These are phyloP conservation scores for Athalia cordata DNA, from an alignment of 2,888 invertebrate species.

Conservation along the genomic window DNA sequence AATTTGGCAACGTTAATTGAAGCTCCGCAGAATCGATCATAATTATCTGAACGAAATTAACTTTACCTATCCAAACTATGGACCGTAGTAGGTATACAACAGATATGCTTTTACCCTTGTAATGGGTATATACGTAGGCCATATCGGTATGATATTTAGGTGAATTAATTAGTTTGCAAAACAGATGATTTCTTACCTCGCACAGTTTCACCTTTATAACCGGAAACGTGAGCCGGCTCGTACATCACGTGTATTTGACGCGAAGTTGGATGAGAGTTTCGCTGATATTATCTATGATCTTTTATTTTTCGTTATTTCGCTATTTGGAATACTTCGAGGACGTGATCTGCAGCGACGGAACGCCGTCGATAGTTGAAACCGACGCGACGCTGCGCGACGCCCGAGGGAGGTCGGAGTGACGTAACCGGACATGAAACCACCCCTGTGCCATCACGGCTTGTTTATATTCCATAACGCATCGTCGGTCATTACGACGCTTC, in stretches of 20 bases:
- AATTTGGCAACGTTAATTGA: background rate
- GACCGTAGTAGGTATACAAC: background rate
- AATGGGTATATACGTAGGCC: too few species aligned
- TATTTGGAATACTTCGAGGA: too few species aligned
- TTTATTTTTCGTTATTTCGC: too few species aligned
- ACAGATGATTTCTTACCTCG: too few species aligned
- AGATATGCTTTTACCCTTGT: background rate
- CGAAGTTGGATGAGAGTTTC: too few species aligned
- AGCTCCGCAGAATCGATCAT: slow-evolving; percentile 8
- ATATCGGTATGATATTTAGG: too few species aligned
- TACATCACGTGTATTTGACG: too few species aligned
- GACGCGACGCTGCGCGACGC: background rate
- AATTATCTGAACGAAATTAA: slow-evolving; percentile 15
- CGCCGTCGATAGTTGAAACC: slow-evolving; percentile 10
- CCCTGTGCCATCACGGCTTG: slow-evolving; percentile 35
- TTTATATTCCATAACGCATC: slow-evolving; percentile 44
- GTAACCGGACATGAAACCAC: slow-evolving; percentile 37
- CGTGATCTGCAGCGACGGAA: too few species aligned
- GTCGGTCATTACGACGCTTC: slow-evolving; percentile 31
- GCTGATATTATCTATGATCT: too few species aligned
- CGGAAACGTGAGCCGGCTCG: too few species aligned
- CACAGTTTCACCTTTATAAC: too few species aligned
- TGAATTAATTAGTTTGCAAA: too few species aligned
- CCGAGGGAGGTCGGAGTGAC: slow-evolving; percentile 24
- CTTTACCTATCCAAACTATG: background rate